Evolutionary conservation across 2,797 vertebrate species (phyloP), one percentile per base, ranked within the genome.

Genomic region (Platalea minor): DNA sequence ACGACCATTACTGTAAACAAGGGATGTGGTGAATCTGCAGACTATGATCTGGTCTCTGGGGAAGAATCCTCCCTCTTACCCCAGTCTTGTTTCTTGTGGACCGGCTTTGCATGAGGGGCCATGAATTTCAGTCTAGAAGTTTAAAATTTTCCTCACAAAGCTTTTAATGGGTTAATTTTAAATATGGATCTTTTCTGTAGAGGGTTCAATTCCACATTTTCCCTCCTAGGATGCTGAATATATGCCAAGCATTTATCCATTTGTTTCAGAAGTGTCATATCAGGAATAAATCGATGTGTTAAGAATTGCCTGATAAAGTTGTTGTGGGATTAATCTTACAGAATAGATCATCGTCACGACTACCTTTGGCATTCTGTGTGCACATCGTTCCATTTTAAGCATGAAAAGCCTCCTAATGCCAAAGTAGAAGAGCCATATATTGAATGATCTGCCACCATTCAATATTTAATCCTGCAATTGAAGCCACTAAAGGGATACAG

Each of bases 401-500:
- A 97, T 92, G 95, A 98, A 98, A 97, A 97, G 94, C 91, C 95
- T 98, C 97, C 98, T 97, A 97, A 97, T 97, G 97, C 97, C 95
- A 92, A 98, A 97, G 94, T 48, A 97, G 85, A 95, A 97, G 92
- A 96, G 96, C 97, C 95, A 96, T 93, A 95, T 98, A 98, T 97
- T 97, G 98, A 98, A 98, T 97, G 98, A 98, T 98, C 97, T 97
- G 98, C 98, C 98, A 98, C 97, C 97, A 98, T 98, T 99, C 98
- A 98, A 98, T 98, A 99, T 99, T 98, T 99, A 99, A 99, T 99
- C 98, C 98, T 97, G 97, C 98, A 98, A 98, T 97, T 97, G 98
- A 98, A 98, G 98, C 97, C 98, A 97, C 98, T 99, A 99, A 99
- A 99, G 98, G 98, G 98, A 99, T 98, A 98, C 92, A 98, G 96